Percentiles rank a stretch among this genome's conserved stretches.
phyloP scores from a whole-genome alignment of 2,113 vertebrate species.

The Sciurus niger region DNA sequence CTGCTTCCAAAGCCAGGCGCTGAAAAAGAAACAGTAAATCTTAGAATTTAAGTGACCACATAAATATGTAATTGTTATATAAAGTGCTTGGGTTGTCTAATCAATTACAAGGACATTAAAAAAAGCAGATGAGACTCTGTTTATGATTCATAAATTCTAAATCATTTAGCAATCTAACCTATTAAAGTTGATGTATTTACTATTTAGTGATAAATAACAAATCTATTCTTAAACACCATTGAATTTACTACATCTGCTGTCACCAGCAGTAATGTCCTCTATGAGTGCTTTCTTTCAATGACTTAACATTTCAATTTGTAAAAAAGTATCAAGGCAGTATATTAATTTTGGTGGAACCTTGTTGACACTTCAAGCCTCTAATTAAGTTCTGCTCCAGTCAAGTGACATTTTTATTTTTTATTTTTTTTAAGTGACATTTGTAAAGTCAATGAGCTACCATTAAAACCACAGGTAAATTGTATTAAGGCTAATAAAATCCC shows the following conservation, averaged over 20 bases:
- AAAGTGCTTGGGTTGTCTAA: constrained; percentile 23
- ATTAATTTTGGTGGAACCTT: not conserved
- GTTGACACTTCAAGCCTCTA: not conserved
- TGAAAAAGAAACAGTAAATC: constrained; percentile 87
- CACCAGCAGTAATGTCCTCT: not conserved
- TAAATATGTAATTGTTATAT: not conserved
- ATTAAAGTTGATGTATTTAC: not conserved
- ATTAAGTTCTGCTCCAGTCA: constrained; percentile 49
- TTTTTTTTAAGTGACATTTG: constrained; percentile 37
- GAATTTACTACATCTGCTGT: not conserved
- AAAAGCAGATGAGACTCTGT: not conserved
- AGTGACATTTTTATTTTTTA: constrained; percentile 14
- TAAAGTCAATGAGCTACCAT: constrained; percentile 54
- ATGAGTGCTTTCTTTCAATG: not conserved
- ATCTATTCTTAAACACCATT: not conserved
- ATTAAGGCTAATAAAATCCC: constrained; percentile 46
- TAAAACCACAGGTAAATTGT: constrained; percentile 47
- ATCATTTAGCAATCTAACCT: constrained; percentile 16
- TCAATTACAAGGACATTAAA: not conserved
- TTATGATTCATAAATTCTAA: not conserved
- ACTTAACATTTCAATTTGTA: not conserved
- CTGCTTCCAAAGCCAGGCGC: constrained; percentile 96
- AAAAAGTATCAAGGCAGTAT: not conserved
- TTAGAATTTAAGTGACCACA: constrained; percentile 44
- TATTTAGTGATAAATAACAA: not conserved